phyloP scores from a whole-genome alignment of 2,888 invertebrate species.

The Adela reaumurella region DNA sequence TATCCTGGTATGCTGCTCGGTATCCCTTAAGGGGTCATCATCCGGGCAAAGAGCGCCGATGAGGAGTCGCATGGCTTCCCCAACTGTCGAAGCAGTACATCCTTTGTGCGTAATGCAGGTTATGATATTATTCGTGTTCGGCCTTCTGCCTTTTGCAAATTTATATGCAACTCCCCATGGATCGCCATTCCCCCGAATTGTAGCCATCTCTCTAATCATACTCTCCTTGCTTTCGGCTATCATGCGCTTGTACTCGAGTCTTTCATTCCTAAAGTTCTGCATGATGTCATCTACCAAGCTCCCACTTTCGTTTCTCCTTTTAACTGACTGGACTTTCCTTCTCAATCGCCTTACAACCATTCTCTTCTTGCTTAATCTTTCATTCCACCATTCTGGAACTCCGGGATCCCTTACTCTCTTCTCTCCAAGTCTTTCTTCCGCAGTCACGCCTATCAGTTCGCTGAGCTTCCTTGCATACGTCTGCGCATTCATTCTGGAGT shows the following conservation, averaged over 20 bases:
- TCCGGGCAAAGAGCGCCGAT: constrained; percentile 2
- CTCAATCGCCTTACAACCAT: background rate
- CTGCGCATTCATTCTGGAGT: background rate
- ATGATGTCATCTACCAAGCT: too few species aligned
- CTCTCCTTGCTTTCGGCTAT: too few species aligned
- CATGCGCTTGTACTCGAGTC: too few species aligned
- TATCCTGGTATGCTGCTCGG: background rate
- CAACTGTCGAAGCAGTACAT: background rate
- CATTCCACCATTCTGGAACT: constrained; percentile 2
- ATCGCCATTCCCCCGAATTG: background rate
- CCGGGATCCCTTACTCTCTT: background rate
- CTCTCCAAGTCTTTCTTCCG: background rate
- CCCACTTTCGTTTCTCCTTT: background rate
- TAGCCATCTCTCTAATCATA: too few species aligned
- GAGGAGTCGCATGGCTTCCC: background rate
- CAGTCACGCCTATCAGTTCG: background rate
- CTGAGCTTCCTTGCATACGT: background rate
- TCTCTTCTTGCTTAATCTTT: background rate
- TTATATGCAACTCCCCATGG: constrained; percentile 4
- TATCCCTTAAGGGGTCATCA: constrained; percentile 1
- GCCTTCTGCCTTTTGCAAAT: background rate
- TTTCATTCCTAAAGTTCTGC: too few species aligned
- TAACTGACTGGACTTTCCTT: background rate
- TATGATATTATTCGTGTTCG: background rate
- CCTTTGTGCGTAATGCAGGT: background rate